Evolutionary conservation across 2,888 invertebrate genomes (phyloP).

Genomic region (Drepana falcataria): DNA sequence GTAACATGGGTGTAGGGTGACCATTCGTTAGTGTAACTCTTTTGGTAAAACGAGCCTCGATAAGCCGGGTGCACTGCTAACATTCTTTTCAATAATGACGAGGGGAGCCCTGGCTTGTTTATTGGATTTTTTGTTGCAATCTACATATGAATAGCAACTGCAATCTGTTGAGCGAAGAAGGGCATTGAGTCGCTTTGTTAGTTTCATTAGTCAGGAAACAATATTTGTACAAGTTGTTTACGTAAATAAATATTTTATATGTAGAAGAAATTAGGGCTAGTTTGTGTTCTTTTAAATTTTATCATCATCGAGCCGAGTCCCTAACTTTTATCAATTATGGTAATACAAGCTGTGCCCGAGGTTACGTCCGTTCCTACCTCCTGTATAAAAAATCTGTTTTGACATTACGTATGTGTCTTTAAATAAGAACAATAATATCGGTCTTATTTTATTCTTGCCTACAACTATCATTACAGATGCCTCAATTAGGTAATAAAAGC

Average conservation of each 20-base stretch:
- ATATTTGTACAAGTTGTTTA: conserved; percentile 19
- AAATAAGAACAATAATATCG: no score
- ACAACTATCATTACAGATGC: no score
- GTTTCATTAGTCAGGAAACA: conserved; percentile 21
- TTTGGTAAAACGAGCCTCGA: conserved; percentile 74
- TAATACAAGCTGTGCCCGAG: no score
- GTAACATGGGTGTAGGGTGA: conserved; percentile 65
- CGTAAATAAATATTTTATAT: conserved; percentile 2
- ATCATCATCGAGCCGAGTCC: no score
- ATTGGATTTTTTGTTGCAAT: conserved; percentile 78
- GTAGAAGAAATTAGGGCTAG: no score
- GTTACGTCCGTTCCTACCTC: no score
- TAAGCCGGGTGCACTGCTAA: conserved; percentile 73
- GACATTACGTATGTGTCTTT: no score
- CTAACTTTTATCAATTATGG: no score
- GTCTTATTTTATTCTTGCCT: no score
- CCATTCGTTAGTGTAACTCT: conserved; percentile 77
- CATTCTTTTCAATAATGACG: conserved; percentile 77
- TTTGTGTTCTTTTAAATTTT: no score
- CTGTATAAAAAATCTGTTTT: no score
- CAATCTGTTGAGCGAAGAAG: conserved; percentile 65
- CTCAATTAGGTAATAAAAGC: no score
- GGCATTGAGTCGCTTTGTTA: conserved; percentile 53
- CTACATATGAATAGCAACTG: conserved; percentile 74
- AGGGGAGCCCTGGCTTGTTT: conserved; percentile 74